Evolutionary conservation across 2,113 vertebrate species (phyloP).

Genomic region (Phrynocephalus versicolor): DNA sequence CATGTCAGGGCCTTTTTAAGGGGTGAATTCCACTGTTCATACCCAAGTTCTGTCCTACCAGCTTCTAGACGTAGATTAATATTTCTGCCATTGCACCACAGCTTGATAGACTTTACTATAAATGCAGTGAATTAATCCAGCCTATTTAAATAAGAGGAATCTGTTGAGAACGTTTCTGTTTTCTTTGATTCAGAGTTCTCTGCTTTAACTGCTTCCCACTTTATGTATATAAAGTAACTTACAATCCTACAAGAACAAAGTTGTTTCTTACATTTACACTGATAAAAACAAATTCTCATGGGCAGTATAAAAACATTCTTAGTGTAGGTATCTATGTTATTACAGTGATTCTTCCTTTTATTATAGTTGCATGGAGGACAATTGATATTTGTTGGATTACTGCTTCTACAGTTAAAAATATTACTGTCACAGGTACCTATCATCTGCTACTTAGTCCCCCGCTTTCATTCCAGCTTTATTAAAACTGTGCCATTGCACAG

Average conservation of each 20-base stretch:
- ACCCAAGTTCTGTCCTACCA: slow-evolving; percentile 37
- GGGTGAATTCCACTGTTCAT: slow-evolving; percentile 26
- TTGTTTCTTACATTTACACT: not conserved
- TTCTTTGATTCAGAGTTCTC: slow-evolving; percentile 50
- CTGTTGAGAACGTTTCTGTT: slow-evolving; percentile 40
- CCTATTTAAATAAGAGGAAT: slow-evolving; percentile 62
- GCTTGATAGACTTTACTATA: slow-evolving; percentile 51
- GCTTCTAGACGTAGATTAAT: slow-evolving; percentile 50
- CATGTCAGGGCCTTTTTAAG: slow-evolving; percentile 53
- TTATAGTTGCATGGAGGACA: slow-evolving; percentile 42
- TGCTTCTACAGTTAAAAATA: slow-evolving; percentile 50
- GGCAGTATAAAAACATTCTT: not conserved
- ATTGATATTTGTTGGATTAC: slow-evolving; percentile 58
- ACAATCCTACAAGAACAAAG: not conserved
- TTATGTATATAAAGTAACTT: slow-evolving; percentile 24
- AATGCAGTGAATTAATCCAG: slow-evolving; percentile 46
- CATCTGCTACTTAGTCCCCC: slow-evolving; percentile 51
- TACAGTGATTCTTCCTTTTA: slow-evolving; percentile 38
- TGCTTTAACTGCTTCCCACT: slow-evolving; percentile 1
- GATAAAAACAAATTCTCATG: not conserved
- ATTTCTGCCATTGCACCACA: slow-evolving; percentile 34
- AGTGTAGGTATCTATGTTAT: slow-evolving; percentile 24
- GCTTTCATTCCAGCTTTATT: slow-evolving; percentile 64
- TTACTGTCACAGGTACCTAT: slow-evolving; percentile 38
- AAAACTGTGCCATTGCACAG: slow-evolving; percentile 52